phyloP scores from a whole-genome alignment of 2,113 vertebrate species.

The Heterocephalus glaber region DNA sequence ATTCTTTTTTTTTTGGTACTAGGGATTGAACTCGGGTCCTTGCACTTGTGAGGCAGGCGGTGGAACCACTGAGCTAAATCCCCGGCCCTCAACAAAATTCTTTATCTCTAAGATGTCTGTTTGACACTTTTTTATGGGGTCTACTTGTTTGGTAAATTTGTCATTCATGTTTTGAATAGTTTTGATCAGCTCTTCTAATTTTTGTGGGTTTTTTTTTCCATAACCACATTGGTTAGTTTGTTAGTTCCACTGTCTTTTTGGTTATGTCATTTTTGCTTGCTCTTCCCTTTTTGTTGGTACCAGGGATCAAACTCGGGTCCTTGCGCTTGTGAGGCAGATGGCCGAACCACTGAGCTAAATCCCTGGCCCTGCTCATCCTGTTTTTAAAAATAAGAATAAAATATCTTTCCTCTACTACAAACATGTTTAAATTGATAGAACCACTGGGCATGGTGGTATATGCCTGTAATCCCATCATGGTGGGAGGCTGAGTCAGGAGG shows the following conservation, averaged over 20 bases:
- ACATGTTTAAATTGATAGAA: neutral
- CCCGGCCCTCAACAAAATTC: neutral
- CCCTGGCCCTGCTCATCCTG: neutral
- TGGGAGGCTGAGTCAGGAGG: neutral
- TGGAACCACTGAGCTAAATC: too few relatives aligned
- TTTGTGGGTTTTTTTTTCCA: neutral
- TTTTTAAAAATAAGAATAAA: neutral
- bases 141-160: neutral
- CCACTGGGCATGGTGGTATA: neutral
- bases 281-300: too few relatives aligned
- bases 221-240: neutral
- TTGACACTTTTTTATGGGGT: neutral
- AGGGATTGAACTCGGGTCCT: too few relatives aligned
- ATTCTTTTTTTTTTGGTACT: neutral
- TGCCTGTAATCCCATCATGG: neutral
- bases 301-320: too few relatives aligned
- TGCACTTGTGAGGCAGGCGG: too few relatives aligned
- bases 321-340: too few relatives aligned
- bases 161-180: neutral
- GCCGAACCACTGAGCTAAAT: too few relatives aligned
- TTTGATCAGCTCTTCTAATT: neutral
- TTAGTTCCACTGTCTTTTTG: neutral
- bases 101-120: neutral
- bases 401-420: neutral
- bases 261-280: neutral